Conservation (phyloP, 2,888 invertebrate genomes). For the Cantharis rufa region DNA sequence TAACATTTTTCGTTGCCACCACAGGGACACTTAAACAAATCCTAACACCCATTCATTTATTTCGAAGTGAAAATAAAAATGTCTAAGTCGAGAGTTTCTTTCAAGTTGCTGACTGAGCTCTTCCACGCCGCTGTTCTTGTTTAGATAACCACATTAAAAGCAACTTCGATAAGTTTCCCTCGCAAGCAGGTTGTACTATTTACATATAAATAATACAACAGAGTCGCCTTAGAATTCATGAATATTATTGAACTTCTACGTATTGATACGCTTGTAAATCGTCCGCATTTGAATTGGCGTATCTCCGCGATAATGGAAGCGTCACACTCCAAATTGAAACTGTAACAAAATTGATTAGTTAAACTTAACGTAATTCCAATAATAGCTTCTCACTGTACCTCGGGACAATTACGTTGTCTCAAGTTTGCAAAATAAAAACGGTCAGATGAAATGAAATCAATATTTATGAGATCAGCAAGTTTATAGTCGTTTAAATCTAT, state of each 20-base stretch:
- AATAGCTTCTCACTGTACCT: neutral
- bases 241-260: conserved; percentile 20
- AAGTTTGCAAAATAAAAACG: neutral
- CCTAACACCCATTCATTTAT: neutral
- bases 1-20: neutral
- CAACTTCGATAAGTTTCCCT: conserved; percentile 10
- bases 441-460: neutral
- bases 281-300: conserved; percentile 9
- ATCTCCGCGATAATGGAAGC: neutral
- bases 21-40: neutral
- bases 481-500: neutral
- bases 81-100: neutral
- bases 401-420: neutral
- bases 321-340: neutral
- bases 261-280: conserved; percentile 26
- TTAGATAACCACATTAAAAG: conserved; percentile 1
- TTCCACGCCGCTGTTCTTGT: neutral
- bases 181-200: conserved; percentile 7
- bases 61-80: neutral
- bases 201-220: conserved; percentile 23
- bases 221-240: conserved; percentile 22
- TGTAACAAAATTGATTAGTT: neutral
- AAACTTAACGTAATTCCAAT: neutral
- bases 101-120: neutral
- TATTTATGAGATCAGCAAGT: neutral